These are phyloP conservation scores for Gymnoscopelus microlampas DNA, from an alignment of 2,797 vertebrate genomes.

Conservation along the genomic window DNA sequence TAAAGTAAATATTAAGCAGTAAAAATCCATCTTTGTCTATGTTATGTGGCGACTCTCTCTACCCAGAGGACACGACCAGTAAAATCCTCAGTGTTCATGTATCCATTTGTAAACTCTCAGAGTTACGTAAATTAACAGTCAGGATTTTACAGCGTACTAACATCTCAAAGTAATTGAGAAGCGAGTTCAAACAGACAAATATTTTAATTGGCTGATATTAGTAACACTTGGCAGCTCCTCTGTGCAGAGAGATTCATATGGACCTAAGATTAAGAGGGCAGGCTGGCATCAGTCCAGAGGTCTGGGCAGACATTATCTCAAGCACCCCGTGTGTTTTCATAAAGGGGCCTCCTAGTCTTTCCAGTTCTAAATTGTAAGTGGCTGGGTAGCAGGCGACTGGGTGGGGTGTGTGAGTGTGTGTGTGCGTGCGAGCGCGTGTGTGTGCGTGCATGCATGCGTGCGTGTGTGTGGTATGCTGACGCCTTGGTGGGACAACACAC, in stretches of 20 bases:
- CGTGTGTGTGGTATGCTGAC: constrained; percentile 54
- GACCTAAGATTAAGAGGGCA: constrained; percentile 56
- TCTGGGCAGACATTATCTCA: constrained; percentile 68
- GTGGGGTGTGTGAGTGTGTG: constrained; percentile 51
- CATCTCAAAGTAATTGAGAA: constrained; percentile 20
- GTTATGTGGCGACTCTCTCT: neutral
- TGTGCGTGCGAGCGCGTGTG: constrained; percentile 25
- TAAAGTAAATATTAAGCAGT: neutral
- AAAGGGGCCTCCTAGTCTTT: constrained; percentile 71
- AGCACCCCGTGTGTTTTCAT: constrained; percentile 70
- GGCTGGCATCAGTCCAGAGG: constrained; percentile 59
- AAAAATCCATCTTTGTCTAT: neutral
- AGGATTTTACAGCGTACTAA: constrained; percentile 8
- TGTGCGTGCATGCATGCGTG: neutral
- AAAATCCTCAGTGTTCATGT: too few species aligned
- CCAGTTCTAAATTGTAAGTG: constrained; percentile 55
- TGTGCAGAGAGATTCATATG: constrained; percentile 43
- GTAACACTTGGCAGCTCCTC: constrained; percentile 44
- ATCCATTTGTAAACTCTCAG: too few species aligned
- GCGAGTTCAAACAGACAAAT: constrained; percentile 47
- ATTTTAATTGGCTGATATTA: constrained; percentile 48
- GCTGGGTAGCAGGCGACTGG: constrained; percentile 51
- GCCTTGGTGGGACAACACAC: constrained; percentile 72
- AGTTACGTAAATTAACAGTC: too few species aligned
- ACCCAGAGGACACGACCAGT: too few species aligned